These are phyloP conservation scores for Procambarus clarkii DNA, from an alignment of 1,140 invertebrate species.

Conservation along the genomic window DNA sequence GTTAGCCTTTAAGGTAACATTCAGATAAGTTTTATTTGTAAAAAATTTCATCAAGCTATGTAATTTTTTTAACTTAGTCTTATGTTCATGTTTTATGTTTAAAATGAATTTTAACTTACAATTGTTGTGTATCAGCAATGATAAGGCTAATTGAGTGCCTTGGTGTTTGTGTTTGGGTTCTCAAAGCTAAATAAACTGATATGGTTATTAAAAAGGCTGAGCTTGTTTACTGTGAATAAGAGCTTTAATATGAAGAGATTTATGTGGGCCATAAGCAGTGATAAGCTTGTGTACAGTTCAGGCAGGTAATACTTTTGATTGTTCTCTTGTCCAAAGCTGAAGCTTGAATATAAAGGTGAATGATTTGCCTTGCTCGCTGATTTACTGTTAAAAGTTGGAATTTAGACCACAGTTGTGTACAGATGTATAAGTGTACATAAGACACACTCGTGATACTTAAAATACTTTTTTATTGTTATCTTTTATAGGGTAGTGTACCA, in stretches of 20 bases:
- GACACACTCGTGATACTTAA: slow-evolving; percentile 38
- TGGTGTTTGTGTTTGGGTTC: slow-evolving; percentile 43
- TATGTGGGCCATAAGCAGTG: not conserved
- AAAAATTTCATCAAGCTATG: not conserved
- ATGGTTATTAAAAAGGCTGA: not conserved
- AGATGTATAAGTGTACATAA: slow-evolving; percentile 60
- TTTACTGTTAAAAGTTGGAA: not conserved
- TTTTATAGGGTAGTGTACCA: slow-evolving; percentile 48
- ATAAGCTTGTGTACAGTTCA: not conserved
- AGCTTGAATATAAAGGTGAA: not conserved
- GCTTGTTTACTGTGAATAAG: not conserved
- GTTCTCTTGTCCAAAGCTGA: not conserved
- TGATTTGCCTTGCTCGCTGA: slow-evolving; percentile 18
- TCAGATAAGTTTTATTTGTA: slow-evolving; percentile 9
- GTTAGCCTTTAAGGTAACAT: slow-evolving; percentile 43
- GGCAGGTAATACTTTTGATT: not conserved
- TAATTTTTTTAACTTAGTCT: not conserved
- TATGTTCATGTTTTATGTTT: slow-evolving; percentile 16
- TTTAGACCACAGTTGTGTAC: slow-evolving; percentile 29
- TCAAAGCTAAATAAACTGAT: slow-evolving; percentile 1
- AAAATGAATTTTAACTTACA: slow-evolving; percentile 19
- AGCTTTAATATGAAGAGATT: not conserved
- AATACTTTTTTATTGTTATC: slow-evolving; percentile 64
- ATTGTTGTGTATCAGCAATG: not conserved
- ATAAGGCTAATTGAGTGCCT: slow-evolving; percentile 55